Percentiles rank a stretch among this genome's conserved stretches.
Conservation (phyloP, 2,888 invertebrate genomes). For the Smittia sp. region DNA sequence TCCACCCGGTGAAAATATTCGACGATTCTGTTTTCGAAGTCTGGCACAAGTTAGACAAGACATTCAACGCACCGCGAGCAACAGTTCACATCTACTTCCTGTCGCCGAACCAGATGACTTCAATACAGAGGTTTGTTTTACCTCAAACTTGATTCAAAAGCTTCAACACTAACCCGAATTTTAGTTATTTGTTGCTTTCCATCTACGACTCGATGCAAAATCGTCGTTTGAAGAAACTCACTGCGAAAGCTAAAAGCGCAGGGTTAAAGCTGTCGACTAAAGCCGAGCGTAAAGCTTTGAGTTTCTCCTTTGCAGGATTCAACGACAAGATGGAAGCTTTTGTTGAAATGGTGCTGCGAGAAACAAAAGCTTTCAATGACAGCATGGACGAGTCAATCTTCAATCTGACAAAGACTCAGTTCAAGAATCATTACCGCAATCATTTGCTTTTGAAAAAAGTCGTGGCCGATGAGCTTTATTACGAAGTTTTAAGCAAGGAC, state of each 20-base stretch:
- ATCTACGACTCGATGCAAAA: constrained; percentile 29
- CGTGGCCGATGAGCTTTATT: background rate
- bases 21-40: constrained; percentile 61
- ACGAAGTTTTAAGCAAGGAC: background rate
- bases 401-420: constrained; percentile 64
- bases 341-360: too few species aligned
- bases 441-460: background rate
- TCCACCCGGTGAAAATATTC: constrained; percentile 58
- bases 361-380: too few species aligned
- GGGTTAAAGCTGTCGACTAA: too few species aligned
- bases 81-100: constrained; percentile 67
- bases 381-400: constrained; percentile 54
- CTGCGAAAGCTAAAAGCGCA: constrained; percentile 68
- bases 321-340: constrained; percentile 55
- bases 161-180: too few species aligned
- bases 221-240: constrained; percentile 54
- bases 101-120: background rate
- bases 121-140: constrained; percentile 54
- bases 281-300: constrained; percentile 62
- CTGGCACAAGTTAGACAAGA: constrained; percentile 82
- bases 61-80: constrained; percentile 77
- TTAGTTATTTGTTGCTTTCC: constrained; percentile 18
- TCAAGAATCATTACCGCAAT: constrained; percentile 59
- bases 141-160: constrained; percentile 54
- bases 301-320: background rate